Conservation (phyloP, 2,888 invertebrate genomes). For the Trypoxylon attenuatum region DNA sequence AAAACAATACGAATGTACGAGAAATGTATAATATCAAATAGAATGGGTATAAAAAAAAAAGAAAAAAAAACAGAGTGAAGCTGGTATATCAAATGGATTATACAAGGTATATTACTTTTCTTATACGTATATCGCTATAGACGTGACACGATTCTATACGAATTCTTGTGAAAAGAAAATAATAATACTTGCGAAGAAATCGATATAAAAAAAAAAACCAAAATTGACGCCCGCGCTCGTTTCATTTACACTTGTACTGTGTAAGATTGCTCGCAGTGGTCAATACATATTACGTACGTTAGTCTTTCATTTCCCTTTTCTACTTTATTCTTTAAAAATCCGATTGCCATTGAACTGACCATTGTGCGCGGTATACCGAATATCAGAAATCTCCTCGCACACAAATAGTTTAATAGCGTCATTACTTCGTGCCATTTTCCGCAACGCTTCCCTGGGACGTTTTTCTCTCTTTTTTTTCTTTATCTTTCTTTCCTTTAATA, state of each 20-base stretch:
- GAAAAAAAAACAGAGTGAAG: constrained; percentile 50
- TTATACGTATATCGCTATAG: constrained; percentile 38
- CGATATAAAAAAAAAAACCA: constrained; percentile 28
- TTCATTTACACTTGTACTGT: constrained; percentile 40
- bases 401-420: no score
- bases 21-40: constrained; percentile 54
- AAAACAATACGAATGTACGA: constrained; percentile 54
- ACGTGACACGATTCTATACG: constrained; percentile 37
- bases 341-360: neutral
- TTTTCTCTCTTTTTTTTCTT: no score
- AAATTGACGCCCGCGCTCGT: constrained; percentile 10
- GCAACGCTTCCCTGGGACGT: no score
- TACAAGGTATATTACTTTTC: constrained; percentile 54
- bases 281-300: constrained; percentile 33
- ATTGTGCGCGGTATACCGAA: constrained; percentile 12
- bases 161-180: constrained; percentile 23
- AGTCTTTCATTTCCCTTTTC: constrained; percentile 30
- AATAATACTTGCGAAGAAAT: no score
- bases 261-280: constrained; percentile 40
- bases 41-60: constrained; percentile 52
- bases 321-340: constrained; percentile 10
- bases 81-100: constrained; percentile 56
- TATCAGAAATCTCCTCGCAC: constrained; percentile 1
- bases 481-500: no score
- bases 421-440: no score